A percentile compares a stretch with the other conserved stretches of the same genome.
These are phyloP conservation scores for Dendrolimus kikuchii DNA, from an alignment of 1,140 invertebrate species.

Conservation along the genomic window DNA sequence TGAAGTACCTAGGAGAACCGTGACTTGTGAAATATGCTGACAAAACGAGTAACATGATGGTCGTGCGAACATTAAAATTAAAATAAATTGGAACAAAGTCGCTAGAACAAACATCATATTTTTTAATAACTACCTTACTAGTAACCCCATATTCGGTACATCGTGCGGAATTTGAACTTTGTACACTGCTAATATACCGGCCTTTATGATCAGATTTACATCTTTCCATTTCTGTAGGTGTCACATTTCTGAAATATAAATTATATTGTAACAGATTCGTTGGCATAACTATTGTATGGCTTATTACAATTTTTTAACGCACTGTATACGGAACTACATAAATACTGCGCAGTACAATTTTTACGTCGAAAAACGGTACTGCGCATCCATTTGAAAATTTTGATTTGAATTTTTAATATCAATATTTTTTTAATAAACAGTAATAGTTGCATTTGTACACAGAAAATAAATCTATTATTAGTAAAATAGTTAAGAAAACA, in stretches of 20 bases:
- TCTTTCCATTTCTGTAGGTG: constrained; percentile 16
- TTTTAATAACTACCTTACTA: constrained; percentile 6
- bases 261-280: too few species aligned
- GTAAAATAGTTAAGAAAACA: background rate
- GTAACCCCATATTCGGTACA: background rate
- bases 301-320: background rate
- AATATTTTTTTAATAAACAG: background rate
- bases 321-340: background rate
- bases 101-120: too few species aligned
- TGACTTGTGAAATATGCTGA: too few species aligned
- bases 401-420: too few species aligned
- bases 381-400: background rate
- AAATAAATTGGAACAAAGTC: background rate
- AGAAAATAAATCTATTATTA: constrained; percentile 6
- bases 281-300: constrained; percentile 1
- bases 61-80: background rate
- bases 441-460: background rate
- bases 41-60: background rate
- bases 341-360: background rate
- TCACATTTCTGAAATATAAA: constrained; percentile 19
- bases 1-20: too few species aligned
- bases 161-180: background rate
- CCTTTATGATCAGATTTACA: constrained; percentile 33
- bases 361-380: too few species aligned
- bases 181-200: constrained; percentile 20